Base-by-base conservation (phyloP, 1,140 invertebrate species). In the Nymphalis io region DNA sequence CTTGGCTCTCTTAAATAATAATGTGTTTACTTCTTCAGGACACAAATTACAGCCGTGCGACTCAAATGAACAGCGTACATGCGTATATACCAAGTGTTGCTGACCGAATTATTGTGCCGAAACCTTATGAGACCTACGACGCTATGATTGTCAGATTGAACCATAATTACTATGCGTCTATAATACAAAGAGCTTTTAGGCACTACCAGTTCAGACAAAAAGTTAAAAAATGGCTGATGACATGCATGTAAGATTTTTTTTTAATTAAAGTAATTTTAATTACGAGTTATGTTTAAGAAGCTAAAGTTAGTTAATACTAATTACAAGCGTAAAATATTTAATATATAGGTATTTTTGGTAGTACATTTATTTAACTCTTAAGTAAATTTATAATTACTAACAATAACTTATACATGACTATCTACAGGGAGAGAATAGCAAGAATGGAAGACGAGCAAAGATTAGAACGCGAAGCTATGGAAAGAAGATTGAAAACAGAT, bases 141-240 rank as follows among this genome's bases (percentile, higher is more conserved):
- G 90, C 94, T 75, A 89, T 92, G 81, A 83, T 92, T 39, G 80
- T 60, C 60, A 80, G 93, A 13, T 68, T 93, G 16, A 92, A 93
- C 72, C 84, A 93, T 27, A 83, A 93, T 40, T 87, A 90, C 20
- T 92, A 93, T 48, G 94, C 94, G 2, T 76, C 88, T 18, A 83
- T 93, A 10, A 95, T 95, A 69, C 94, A 95, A 70, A 87, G 93
- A 60, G 92, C 92, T 57, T 94, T 93, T 67, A 87, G 87, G 68
- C 90, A 89, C 57, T 88, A 93, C 62, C 89, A 84, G 21, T 93
- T 92, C 60, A 86, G 88, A 39, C 85, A 83, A 61, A 85, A 91
- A 57, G 86, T 93, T 1, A 64, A 83, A 16, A 88, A 85, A 55
- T 93, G 93, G 93, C 80, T 93, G 4, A 68, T 76, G 64, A 76